phyloP scores from a whole-genome alignment of 2,113 vertebrate genomes.

The Ammospiza caudacuta region DNA sequence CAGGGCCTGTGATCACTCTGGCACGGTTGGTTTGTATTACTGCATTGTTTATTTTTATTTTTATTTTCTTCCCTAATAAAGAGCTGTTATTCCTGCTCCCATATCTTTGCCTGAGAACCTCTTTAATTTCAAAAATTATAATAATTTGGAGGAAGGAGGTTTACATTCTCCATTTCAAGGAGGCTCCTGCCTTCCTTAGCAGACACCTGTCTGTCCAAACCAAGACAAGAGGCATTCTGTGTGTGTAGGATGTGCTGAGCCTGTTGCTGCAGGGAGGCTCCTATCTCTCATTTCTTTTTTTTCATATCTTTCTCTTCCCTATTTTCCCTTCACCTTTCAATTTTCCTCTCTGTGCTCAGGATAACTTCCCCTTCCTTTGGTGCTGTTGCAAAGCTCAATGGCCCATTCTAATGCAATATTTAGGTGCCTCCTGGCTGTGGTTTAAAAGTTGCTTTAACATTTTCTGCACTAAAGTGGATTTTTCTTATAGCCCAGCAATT shows the following conservation, averaged over 20 bases:
- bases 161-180: background rate
- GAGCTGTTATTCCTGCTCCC: too few relatives aligned
- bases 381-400: background rate
- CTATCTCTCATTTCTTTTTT: background rate
- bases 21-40: too few relatives aligned
- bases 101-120: background rate
- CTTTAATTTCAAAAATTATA: background rate
- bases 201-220: background rate
- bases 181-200: background rate
- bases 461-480: background rate
- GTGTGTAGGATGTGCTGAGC: background rate
- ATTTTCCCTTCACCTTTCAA: background rate
- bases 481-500: background rate
- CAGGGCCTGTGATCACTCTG: too few relatives aligned
- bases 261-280: background rate
- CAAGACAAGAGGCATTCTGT: background rate
- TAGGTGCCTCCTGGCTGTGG: slow-evolving; percentile 16
- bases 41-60: too few relatives aligned
- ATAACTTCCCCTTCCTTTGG: background rate
- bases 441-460: slow-evolving; percentile 18
- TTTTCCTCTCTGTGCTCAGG: background rate
- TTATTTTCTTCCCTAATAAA: background rate
- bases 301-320: background rate
- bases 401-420: slow-evolving; percentile 8
- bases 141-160: fast-evolving